phyloP scores from a whole-genome alignment of 2,888 invertebrate species.

The Pyrocoelia pectoralis region DNA sequence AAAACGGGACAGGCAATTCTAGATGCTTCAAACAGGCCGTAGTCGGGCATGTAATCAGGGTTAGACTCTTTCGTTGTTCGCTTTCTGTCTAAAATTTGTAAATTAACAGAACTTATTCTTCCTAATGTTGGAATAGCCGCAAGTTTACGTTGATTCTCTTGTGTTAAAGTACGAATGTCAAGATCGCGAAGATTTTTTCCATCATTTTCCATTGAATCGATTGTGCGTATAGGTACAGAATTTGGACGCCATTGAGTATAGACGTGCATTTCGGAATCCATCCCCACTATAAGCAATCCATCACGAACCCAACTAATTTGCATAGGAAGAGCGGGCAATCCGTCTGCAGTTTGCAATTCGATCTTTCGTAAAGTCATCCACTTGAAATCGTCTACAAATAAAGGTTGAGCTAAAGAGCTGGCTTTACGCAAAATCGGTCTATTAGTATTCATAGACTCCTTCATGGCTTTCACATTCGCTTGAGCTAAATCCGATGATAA shows the following conservation, averaged over 20 bases:
- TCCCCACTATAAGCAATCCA: slow-evolving; percentile 96
- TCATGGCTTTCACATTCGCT: slow-evolving; percentile 81
- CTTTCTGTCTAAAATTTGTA: slow-evolving; percentile 79
- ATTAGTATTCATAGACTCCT: slow-evolving; percentile 36
- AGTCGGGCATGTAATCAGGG: slow-evolving; percentile 89
- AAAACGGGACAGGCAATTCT: slow-evolving; percentile 96
- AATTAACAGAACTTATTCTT: slow-evolving; percentile 83
- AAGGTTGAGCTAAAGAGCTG: slow-evolving; percentile 88
- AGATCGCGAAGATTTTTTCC: slow-evolving; percentile 74
- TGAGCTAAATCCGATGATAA: slow-evolving; percentile 95
- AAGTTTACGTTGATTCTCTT: slow-evolving; percentile 69
- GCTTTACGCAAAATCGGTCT: slow-evolving; percentile 85
- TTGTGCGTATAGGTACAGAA: slow-evolving; percentile 47
- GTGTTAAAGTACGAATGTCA: slow-evolving; percentile 71
- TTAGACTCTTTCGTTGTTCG: slow-evolving; percentile 60
- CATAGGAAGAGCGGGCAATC: slow-evolving; percentile 96
- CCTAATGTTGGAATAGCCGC: slow-evolving; percentile 83
- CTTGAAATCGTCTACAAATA: slow-evolving; percentile 90
- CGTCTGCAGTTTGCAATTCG: slow-evolving; percentile 92
- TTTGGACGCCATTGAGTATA: slow-evolving; percentile 97
- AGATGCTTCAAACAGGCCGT: slow-evolving; percentile 96
- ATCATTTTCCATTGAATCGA: slow-evolving; percentile 68
- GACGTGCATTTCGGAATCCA: slow-evolving; percentile 99
- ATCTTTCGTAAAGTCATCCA: slow-evolving; percentile 97
- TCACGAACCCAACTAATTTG: slow-evolving; percentile 99